These are phyloP conservation scores for Lepus townsendii DNA, from an alignment of 2,797 vertebrate species.

Conservation along the genomic window DNA sequence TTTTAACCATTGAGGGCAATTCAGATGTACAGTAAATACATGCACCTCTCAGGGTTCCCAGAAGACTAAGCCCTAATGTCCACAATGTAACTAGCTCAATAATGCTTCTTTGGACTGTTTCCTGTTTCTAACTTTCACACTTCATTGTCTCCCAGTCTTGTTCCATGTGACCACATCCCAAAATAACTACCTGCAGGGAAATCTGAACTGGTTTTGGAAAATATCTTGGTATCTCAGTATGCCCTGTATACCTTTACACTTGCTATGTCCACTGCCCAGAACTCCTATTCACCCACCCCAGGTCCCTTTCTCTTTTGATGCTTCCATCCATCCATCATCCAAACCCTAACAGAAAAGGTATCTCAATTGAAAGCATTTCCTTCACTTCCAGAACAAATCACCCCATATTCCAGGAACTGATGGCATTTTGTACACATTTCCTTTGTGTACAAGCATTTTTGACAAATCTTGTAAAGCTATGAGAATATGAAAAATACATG, in stretches of 20 bases:
- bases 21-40: not conserved
- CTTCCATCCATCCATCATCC: not conserved
- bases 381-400: not conserved
- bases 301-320: not conserved
- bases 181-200: not conserved
- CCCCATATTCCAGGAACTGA: not conserved
- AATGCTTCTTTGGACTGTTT: not conserved
- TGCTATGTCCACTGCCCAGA: not conserved
- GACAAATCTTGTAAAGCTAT: not conserved
- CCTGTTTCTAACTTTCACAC: not conserved
- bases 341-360: not conserved
- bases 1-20: not conserved
- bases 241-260: not conserved
- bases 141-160: not conserved
- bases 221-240: not conserved
- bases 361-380: not conserved
- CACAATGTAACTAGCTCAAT: not conserved
- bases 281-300: not conserved
- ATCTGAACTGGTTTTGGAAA: conserved; percentile 20
- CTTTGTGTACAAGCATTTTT: not conserved
- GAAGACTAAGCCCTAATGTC: not conserved
- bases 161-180: not conserved
- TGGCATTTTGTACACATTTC: not conserved
- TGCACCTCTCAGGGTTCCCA: not conserved
- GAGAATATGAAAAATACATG: not conserved